These are phyloP conservation scores for Leptobrachium leishanense DNA, from an alignment of 2,113 vertebrate species.

Conservation along the genomic window DNA sequence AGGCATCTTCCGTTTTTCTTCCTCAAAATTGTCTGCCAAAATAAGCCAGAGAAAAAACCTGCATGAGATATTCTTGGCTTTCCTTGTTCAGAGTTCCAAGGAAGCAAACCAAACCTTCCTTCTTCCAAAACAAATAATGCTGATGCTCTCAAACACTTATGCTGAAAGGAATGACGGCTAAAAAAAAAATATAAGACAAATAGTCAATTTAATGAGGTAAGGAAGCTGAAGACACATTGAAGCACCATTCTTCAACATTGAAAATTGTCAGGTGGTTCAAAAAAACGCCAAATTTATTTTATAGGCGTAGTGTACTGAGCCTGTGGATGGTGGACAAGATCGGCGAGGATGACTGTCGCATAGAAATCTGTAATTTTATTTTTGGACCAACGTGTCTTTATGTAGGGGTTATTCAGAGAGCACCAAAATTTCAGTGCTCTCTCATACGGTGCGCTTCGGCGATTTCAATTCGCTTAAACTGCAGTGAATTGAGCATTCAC, in stretches of 20 bases:
- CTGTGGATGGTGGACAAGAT: too few species aligned
- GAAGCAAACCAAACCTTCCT: neutral
- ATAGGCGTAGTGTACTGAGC: too few species aligned
- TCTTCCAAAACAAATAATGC: conserved; percentile 15
- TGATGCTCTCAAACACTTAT: neutral
- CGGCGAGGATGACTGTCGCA: too few species aligned
- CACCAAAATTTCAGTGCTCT: too few species aligned
- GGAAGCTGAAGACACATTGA: neutral
- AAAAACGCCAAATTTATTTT: too few species aligned
- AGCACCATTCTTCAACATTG: neutral
- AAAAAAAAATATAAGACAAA: neutral
- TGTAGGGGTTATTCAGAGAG: too few species aligned
- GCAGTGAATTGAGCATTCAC: too few species aligned
- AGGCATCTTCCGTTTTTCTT: conserved; percentile 1
- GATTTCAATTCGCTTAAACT: too few species aligned
- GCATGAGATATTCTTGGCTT: conserved; percentile 7
- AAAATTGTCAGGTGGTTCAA: neutral
- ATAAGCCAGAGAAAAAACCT: neutral
- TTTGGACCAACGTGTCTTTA: too few species aligned
- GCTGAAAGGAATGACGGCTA: neutral
- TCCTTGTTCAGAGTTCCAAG: conserved; percentile 8
- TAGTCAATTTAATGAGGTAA: neutral
- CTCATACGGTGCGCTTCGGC: too few species aligned
- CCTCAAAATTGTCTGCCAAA: neutral
- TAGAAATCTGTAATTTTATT: too few species aligned